A percentile compares a stretch with the other conserved stretches of the same genome.
Conservation (phyloP, 2,797 vertebrate species). For the Chloroceryle inda region DNA sequence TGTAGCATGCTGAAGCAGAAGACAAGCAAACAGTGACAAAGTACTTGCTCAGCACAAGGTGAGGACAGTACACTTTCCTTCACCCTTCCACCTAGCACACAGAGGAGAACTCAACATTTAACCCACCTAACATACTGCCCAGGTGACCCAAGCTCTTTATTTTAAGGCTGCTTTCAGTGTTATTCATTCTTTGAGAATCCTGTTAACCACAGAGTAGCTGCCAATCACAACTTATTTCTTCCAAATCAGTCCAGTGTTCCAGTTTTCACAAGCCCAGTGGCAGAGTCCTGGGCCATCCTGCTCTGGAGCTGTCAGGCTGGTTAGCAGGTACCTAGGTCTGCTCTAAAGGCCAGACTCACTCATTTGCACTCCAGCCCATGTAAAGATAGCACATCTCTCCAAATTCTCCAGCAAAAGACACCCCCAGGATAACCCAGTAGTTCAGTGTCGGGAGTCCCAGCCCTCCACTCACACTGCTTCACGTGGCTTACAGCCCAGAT, state of each 20-base stretch:
- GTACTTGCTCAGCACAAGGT: neutral
- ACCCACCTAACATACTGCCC: neutral
- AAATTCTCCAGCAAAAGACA: neutral
- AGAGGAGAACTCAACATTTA: neutral
- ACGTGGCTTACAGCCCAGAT: neutral
- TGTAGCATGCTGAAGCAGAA: neutral
- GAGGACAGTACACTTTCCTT: neutral
- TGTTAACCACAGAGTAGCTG: neutral
- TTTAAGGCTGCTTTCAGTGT: neutral
- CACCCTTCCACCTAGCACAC: rapidly evolving
- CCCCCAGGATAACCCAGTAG: neutral
- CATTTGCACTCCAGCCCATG: neutral
- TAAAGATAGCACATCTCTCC: neutral
- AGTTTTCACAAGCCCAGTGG: neutral
- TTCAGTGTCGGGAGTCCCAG: neutral
- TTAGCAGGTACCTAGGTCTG: neutral
- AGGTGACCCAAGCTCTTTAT: neutral
- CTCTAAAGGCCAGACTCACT: neutral
- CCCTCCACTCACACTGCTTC: rapidly evolving
- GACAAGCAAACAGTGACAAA: neutral
- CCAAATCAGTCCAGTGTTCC: neutral
- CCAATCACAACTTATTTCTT: neutral
- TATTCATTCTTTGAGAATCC: neutral
- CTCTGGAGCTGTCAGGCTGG: neutral
- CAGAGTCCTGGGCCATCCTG: neutral